Percentiles rank a stretch among this genome's conserved stretches.
These are phyloP conservation scores for Agrenia bidenticulata DNA, from an alignment of 2,888 invertebrate genomes.

Conservation along the genomic window DNA sequence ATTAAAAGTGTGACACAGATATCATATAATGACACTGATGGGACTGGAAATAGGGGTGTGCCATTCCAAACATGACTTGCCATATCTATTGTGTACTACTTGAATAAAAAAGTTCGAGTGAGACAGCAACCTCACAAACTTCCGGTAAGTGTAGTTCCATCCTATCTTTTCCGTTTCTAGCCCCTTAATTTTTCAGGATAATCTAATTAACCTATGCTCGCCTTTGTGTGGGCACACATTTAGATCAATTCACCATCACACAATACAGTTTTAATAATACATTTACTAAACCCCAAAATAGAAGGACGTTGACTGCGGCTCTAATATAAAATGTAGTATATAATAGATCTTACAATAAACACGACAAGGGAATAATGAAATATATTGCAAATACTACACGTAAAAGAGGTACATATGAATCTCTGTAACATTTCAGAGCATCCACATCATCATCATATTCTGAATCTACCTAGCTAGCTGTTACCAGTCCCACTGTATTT, in stretches of 20 bases:
- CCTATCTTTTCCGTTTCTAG: slow-evolving; percentile 16
- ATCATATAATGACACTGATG: slow-evolving; percentile 21
- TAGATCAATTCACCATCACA: not conserved
- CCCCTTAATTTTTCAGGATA: slow-evolving; percentile 17
- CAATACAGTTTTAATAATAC: slow-evolving; percentile 22
- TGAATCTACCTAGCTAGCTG: too few species aligned
- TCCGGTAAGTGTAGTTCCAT: slow-evolving; percentile 14
- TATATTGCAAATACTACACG: not conserved
- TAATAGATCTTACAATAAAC: too few species aligned
- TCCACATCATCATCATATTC: not conserved
- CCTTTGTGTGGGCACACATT: not conserved
- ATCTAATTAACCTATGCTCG: slow-evolving; percentile 20
- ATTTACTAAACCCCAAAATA: not conserved
- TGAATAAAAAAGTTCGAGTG: slow-evolving; percentile 8
- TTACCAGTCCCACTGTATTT: too few species aligned
- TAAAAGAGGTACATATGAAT: not conserved
- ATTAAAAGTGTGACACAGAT: slow-evolving; percentile 17
- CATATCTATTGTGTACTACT: not conserved
- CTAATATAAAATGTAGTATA: too few species aligned
- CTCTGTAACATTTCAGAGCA: not conserved
- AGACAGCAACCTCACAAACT: slow-evolving; percentile 20
- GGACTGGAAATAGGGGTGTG: slow-evolving; percentile 24
- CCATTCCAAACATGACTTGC: slow-evolving; percentile 9
- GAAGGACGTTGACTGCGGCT: slow-evolving; percentile 19
- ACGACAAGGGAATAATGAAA: not conserved